These are phyloP conservation scores for Poicephalus meyeri DNA, from an alignment of 2,113 vertebrate species.

Conservation along the genomic window DNA sequence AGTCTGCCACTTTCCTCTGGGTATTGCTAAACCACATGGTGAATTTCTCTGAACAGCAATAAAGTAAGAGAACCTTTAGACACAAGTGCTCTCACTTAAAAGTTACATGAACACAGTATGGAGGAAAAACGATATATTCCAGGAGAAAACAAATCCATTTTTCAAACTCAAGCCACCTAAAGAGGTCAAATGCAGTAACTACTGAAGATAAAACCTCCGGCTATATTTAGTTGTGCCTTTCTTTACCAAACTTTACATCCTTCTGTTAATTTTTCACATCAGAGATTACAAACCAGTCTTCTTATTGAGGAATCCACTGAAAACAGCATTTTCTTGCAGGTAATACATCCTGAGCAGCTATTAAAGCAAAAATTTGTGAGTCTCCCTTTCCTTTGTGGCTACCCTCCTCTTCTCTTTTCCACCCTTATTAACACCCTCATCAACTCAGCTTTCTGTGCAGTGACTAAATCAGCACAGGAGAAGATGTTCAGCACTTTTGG, in stretches of 20 bases:
- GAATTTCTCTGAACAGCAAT: neutral
- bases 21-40: neutral
- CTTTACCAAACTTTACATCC: neutral
- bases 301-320: neutral
- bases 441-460: neutral
- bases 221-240: neutral
- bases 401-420: neutral
- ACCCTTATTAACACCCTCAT: neutral
- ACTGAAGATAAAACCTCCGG: neutral
- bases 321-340: neutral
- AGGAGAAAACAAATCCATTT: neutral
- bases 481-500: neutral
- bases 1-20: neutral
- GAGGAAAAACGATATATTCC: neutral
- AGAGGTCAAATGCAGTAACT: neutral
- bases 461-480: neutral
- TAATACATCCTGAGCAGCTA: rapidly evolving
- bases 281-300: neutral
- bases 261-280: neutral
- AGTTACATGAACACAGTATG: neutral
- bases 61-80: neutral
- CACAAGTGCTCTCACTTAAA: neutral
- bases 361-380: neutral
- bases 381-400: neutral
- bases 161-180: neutral